A percentile compares a stretch with the other conserved stretches of the same genome.
These are phyloP conservation scores for Brachionus manjavacas DNA, from an alignment of 1,140 invertebrate genomes.

Conservation along the genomic window DNA sequence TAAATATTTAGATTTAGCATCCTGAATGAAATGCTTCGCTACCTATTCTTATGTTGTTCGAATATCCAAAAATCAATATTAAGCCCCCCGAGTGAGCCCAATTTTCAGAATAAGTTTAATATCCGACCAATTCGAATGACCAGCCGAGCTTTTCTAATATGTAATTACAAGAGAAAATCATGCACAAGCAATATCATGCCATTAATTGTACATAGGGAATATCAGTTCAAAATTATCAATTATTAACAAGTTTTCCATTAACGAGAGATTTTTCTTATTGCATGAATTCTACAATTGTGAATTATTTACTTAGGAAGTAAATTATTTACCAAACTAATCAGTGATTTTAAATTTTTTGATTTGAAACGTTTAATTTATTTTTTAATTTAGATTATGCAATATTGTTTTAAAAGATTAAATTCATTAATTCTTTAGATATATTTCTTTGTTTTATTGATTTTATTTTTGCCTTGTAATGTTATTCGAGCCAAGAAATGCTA, in stretches of 20 bases:
- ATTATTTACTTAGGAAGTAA: constrained; percentile 9
- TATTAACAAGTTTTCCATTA: constrained; percentile 6
- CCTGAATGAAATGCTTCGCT: not conserved
- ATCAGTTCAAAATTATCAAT: constrained; percentile 1
- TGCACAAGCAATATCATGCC: not conserved
- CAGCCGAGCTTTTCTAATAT: constrained; percentile 25
- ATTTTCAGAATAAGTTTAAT: not conserved
- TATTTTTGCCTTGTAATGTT: not conserved
- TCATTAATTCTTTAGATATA: not conserved
- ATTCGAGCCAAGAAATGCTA: not conserved
- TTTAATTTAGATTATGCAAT: not conserved
- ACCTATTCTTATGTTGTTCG: not conserved
- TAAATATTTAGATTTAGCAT: not conserved
- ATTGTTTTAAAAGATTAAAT: not conserved
- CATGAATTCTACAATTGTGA: not conserved
- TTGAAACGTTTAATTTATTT: not conserved
- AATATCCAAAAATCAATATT: constrained; percentile 12
- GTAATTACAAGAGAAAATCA: not conserved
- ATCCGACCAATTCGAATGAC: constrained; percentile 12
- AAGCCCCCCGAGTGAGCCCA: not conserved
- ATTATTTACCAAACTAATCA: constrained; percentile 7
- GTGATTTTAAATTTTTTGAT: constrained; percentile 18
- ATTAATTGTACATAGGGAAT: constrained; percentile 19
- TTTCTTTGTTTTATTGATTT: not conserved
- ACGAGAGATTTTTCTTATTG: constrained; percentile 3